Conservation (phyloP, 2,888 invertebrate genomes). For the Dioctria linearis region DNA sequence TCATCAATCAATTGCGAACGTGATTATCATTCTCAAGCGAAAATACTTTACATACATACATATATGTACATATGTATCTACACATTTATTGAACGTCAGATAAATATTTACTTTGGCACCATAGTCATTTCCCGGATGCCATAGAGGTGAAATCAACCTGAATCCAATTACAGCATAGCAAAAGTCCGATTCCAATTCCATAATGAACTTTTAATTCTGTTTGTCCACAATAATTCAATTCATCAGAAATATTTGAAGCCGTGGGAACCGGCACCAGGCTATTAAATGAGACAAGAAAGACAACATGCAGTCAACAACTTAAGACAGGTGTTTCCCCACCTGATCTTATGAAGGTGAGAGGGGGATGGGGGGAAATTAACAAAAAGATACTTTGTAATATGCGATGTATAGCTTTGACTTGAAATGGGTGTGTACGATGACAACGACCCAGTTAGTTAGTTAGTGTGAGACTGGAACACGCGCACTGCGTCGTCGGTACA, state of each 20-base stretch:
- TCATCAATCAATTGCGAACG: too few species aligned
- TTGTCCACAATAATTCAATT: slow-evolving; percentile 39
- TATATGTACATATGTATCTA: too few species aligned
- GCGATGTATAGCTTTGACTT: neutral
- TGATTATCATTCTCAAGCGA: too few species aligned
- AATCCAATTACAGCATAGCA: neutral
- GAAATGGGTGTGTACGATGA: slow-evolving; percentile 41
- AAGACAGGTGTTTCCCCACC: slow-evolving; percentile 38
- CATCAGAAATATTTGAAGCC: slow-evolving; percentile 42
- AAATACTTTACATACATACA: too few species aligned
- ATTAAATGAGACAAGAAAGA: neutral
- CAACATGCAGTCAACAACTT: neutral
- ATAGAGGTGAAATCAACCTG: slow-evolving; percentile 24
- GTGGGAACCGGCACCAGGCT: slow-evolving; percentile 20
- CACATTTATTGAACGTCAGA: neutral
- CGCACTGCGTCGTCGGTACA: neutral
- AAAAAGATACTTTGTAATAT: slow-evolving; percentile 27
- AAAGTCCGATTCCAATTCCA: slow-evolving; percentile 32
- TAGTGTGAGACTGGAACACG: slow-evolving; percentile 40
- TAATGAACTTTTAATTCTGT: slow-evolving; percentile 48
- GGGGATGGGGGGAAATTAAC: neutral
- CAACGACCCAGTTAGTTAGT: slow-evolving; percentile 20
- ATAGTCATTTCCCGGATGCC: slow-evolving; percentile 44
- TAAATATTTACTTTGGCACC: slow-evolving; percentile 23
- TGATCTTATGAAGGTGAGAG: neutral